These are phyloP conservation scores for Gallinago jamesoni DNA, from an alignment of 2,113 vertebrate genomes.

Conservation along the genomic window DNA sequence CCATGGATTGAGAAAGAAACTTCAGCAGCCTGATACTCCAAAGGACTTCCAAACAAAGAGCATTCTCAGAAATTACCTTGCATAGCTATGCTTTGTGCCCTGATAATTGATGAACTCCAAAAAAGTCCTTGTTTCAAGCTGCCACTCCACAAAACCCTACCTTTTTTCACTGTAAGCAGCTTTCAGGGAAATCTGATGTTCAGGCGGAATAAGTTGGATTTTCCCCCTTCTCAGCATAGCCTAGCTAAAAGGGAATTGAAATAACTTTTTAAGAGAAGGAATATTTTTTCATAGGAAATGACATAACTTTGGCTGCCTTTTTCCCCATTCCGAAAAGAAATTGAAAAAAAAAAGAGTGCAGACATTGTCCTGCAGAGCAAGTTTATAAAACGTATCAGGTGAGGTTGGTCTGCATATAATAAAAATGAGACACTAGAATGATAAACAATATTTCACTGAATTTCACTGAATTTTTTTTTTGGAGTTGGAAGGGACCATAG, in stretches of 20 bases:
- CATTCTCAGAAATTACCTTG: neutral
- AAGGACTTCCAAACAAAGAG: neutral
- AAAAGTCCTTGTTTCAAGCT: neutral
- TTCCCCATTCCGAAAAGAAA: neutral
- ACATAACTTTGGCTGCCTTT: neutral
- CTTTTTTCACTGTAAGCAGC: neutral
- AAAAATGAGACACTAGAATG: neutral
- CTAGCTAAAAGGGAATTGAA: neutral
- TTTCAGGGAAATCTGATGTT: neutral
- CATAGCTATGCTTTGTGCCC: neutral
- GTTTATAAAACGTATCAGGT: neutral
- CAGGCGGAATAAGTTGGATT: neutral
- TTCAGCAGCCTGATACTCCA: neutral
- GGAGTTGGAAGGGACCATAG: too few species aligned
- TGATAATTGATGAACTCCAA: neutral
- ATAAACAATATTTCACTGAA: neutral
- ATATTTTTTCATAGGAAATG: neutral
- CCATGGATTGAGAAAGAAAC: neutral
- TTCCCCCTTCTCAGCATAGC: neutral
- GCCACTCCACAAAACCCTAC: neutral
- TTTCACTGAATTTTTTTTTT: too few species aligned
- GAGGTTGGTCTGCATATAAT: neutral
- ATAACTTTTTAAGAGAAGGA: neutral
- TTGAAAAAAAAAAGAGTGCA: too few species aligned
- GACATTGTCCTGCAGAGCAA: neutral